These are phyloP conservation scores for Acheta domesticus DNA, from an alignment of 2,888 invertebrate genomes.

Conservation along the genomic window DNA sequence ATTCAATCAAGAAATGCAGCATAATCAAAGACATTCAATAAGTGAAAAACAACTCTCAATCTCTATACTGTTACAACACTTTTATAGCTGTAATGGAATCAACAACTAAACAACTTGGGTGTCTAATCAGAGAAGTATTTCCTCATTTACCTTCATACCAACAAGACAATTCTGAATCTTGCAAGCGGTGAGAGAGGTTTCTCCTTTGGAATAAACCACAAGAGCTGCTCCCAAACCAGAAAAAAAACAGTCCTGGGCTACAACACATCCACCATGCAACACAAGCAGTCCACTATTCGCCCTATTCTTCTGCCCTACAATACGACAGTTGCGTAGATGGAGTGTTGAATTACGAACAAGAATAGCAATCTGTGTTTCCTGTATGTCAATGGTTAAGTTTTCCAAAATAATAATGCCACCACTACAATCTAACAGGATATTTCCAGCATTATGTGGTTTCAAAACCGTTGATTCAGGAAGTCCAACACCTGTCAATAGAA, in stretches of 20 bases:
- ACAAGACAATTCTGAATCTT: background rate
- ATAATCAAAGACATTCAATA: no score
- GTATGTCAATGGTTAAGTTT: background rate
- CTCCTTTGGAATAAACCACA: background rate
- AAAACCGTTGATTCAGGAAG: background rate
- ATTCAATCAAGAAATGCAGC: no score
- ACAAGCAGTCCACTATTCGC: background rate
- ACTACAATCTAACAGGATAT: background rate
- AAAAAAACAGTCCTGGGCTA: background rate
- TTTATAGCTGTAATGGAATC: no score
- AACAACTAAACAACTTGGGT: no score
- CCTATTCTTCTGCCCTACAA: background rate
- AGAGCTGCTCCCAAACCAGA: slow-evolving; percentile 4
- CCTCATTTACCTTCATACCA: background rate
- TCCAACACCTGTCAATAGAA: background rate
- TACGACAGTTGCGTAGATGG: background rate
- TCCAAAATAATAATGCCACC: background rate
- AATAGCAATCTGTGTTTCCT: background rate
- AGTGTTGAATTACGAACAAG: background rate
- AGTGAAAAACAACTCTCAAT: no score
- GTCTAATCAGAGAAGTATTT: no score
- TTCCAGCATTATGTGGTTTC: slow-evolving; percentile 1
- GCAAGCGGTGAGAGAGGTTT: background rate
- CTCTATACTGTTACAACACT: no score
- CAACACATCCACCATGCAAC: background rate